These are phyloP conservation scores for Lycaon pictus DNA, from an alignment of 2,113 vertebrate genomes.

Conservation along the genomic window DNA sequence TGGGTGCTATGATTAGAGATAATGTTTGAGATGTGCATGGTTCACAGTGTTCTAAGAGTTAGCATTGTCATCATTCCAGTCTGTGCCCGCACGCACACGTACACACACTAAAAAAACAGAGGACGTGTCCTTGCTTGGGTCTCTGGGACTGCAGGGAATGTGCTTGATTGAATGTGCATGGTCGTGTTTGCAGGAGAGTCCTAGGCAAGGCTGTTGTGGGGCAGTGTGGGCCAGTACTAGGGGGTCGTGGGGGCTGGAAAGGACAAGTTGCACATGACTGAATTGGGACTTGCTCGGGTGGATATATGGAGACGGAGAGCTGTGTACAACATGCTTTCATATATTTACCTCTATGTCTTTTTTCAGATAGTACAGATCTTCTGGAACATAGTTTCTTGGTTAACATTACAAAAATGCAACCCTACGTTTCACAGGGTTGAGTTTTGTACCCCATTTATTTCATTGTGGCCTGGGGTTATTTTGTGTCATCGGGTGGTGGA, in stretches of 20 bases:
- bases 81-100: not conserved
- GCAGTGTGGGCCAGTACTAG: too few species aligned
- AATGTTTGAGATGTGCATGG: not conserved
- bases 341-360: not conserved
- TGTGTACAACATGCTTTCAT: not conserved
- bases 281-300: not conserved
- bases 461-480: not conserved
- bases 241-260: too few species aligned
- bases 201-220: not conserved
- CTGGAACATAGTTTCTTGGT: not conserved
- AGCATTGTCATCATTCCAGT: not conserved
- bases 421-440: not conserved
- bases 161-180: not conserved
- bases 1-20: not conserved
- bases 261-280: not conserved
- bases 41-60: not conserved
- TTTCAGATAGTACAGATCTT: not conserved
- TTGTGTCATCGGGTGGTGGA: not conserved
- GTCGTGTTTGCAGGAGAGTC: not conserved
- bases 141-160: not conserved
- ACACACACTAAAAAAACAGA: too few species aligned
- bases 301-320: not conserved
- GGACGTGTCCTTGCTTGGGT: not conserved
- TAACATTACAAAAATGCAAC: not conserved
- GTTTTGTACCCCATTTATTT: not conserved